Percentiles rank a stretch among this genome's conserved stretches.
phyloP scores from a whole-genome alignment of 2,797 vertebrate genomes.

The Allobates femoralis region DNA sequence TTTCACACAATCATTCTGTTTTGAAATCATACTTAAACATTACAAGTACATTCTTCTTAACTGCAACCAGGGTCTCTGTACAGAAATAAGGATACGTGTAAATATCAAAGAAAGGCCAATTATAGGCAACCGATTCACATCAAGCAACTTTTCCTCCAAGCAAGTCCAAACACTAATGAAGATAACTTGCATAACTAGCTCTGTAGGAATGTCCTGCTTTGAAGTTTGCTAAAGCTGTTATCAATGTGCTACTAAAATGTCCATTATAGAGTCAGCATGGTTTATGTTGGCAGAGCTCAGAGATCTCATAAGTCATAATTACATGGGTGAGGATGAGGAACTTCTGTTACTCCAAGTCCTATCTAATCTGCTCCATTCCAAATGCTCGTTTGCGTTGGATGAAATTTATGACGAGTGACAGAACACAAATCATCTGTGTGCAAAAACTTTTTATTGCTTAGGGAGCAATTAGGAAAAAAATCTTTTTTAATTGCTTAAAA shows the following conservation, averaged over 20 bases:
- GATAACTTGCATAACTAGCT: constrained; percentile 3
- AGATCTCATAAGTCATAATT: constrained; percentile 49
- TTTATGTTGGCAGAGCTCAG: constrained; percentile 47
- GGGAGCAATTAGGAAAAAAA: background rate
- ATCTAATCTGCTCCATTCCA: constrained; percentile 50
- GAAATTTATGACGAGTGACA: constrained; percentile 43
- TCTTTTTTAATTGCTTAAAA: background rate
- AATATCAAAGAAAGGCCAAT: background rate
- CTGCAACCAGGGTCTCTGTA: no score
- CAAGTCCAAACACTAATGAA: constrained; percentile 11
- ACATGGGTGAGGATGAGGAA: constrained; percentile 54
- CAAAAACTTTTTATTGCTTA: constrained; percentile 27
- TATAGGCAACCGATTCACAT: background rate
- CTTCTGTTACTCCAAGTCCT: constrained; percentile 48
- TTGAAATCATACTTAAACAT: no score
- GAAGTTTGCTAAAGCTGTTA: constrained; percentile 37
- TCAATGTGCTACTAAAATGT: constrained; percentile 48
- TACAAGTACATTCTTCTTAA: no score
- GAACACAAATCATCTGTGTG: constrained; percentile 53
- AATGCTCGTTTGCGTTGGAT: background rate
- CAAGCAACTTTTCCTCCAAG: constrained; percentile 2
- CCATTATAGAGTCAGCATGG: constrained; percentile 26
- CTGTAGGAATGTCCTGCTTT: constrained; percentile 41
- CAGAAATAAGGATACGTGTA: background rate
- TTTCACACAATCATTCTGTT: no score